Conservation (phyloP, 2,113 vertebrate species). For the Salvator merianae region DNA sequence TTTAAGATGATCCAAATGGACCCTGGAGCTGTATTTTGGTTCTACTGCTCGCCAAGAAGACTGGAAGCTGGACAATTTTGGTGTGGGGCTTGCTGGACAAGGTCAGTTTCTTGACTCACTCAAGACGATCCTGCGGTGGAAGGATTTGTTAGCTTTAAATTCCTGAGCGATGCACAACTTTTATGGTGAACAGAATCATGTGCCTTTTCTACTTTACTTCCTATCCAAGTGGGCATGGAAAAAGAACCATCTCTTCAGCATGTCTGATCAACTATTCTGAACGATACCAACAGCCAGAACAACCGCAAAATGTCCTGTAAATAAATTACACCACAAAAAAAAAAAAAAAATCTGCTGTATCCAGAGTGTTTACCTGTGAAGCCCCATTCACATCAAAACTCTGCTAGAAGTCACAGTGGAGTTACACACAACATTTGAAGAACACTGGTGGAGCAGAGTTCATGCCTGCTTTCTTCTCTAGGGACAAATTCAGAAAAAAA, state of each 20-base stretch:
- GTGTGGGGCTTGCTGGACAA: slow-evolving; percentile 5
- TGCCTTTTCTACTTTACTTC: slow-evolving; percentile 80
- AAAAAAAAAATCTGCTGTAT: slow-evolving; percentile 34
- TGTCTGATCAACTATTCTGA: slow-evolving; percentile 68
- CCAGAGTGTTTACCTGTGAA: slow-evolving; percentile 57
- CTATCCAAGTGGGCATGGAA: slow-evolving; percentile 57
- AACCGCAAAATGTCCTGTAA: slow-evolving; percentile 50
- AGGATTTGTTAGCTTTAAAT: slow-evolving; percentile 67
- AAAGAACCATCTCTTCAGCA: slow-evolving; percentile 68
- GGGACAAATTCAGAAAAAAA: neutral
- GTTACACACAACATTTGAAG: neutral
- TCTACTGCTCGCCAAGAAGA: slow-evolving; percentile 23
- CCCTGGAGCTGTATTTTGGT: slow-evolving; percentile 14
- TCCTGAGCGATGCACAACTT: slow-evolving; percentile 66
- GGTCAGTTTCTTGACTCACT: slow-evolving; percentile 42
- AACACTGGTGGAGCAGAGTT: no score
- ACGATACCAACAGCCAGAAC: slow-evolving; percentile 3
- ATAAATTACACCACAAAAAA: slow-evolving; percentile 55
- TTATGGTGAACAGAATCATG: slow-evolving; percentile 68
- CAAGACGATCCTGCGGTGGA: slow-evolving; percentile 46
- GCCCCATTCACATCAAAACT: slow-evolving; percentile 31
- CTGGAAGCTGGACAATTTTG: slow-evolving; percentile 7
- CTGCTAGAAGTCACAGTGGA: no score
- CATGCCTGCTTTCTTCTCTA: neutral
- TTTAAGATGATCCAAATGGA: slow-evolving; percentile 24